Conservation (phyloP, 2,797 vertebrate genomes). For the Australoheros facetus region DNA sequence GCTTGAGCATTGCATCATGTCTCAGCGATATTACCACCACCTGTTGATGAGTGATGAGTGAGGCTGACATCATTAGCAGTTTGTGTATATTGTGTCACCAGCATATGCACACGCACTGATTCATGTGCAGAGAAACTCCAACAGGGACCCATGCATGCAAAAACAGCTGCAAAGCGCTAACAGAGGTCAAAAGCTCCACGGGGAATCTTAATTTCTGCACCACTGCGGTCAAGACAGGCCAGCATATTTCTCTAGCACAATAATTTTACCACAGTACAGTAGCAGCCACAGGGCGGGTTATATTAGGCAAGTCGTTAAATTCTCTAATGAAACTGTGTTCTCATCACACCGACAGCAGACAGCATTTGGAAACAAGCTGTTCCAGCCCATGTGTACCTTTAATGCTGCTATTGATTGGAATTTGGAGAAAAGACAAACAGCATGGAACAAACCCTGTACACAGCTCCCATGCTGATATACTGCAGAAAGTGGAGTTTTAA, state of each 20-base stretch:
- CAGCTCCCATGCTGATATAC: conserved; percentile 23
- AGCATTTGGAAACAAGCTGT: conserved; percentile 28
- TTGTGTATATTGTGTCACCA: not conserved
- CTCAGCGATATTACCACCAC: not conserved
- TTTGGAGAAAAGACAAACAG: conserved; percentile 36
- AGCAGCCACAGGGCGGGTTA: not conserved
- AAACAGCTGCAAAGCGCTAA: not conserved
- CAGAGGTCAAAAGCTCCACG: not conserved
- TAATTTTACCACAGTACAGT: not conserved
- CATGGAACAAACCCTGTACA: conserved; percentile 21
- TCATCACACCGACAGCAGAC: conserved; percentile 35
- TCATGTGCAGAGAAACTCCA: not conserved
- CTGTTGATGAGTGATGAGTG: not conserved
- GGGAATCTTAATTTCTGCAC: not conserved
- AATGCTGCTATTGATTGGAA: conserved; percentile 53
- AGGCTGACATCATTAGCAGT: not conserved
- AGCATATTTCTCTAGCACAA: not conserved
- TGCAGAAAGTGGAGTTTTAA: conserved; percentile 51
- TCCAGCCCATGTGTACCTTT: conserved; percentile 20
- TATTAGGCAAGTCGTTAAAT: conserved; percentile 4
- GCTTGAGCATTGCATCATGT: not conserved
- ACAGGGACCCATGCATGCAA: not conserved
- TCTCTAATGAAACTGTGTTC: conserved; percentile 9
- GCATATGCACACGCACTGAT: not conserved
- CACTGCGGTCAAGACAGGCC: not conserved